phyloP scores from a whole-genome alignment of 2,797 vertebrate genomes.

The Spondyliosoma cantharus region DNA sequence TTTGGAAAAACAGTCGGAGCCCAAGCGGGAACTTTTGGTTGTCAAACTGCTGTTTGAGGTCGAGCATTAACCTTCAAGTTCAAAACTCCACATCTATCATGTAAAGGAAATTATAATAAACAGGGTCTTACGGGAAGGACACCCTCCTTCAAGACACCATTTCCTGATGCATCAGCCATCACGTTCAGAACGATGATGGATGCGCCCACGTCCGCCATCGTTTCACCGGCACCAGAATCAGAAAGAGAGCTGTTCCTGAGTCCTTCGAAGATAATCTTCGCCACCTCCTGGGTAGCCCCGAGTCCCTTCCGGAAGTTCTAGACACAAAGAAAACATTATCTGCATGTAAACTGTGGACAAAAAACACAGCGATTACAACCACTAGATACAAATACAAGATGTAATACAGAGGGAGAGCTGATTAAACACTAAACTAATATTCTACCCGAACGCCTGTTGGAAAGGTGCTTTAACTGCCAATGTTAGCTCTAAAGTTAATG shows the following conservation, averaged over 20 bases:
- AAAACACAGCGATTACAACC: neutral
- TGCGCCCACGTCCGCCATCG: conserved; percentile 60
- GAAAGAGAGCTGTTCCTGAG: conserved; percentile 67
- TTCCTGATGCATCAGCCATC: conserved; percentile 58
- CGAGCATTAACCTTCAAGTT: neutral
- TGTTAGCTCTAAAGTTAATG: too few relatives aligned
- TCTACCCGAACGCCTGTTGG: too few relatives aligned
- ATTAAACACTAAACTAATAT: too few relatives aligned
- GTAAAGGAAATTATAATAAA: conserved; percentile 7
- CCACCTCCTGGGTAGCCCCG: conserved; percentile 66
- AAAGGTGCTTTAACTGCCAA: too few relatives aligned
- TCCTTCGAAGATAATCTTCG: conserved; percentile 70
- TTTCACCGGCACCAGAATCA: neutral
- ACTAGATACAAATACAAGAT: too few relatives aligned
- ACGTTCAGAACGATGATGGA: conserved; percentile 68
- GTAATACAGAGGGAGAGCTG: too few relatives aligned
- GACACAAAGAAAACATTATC: conserved; percentile 18
- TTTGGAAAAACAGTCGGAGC: neutral
- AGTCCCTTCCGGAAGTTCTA: conserved; percentile 78
- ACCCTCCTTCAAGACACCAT: neutral
- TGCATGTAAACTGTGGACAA: neutral
- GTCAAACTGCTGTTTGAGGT: neutral
- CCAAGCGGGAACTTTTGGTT: too few relatives aligned
- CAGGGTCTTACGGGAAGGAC: conserved; percentile 71
- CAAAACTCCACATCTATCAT: neutral